phyloP scores from a whole-genome alignment of 2,113 vertebrate species.

The Vulpes ferrilata region DNA sequence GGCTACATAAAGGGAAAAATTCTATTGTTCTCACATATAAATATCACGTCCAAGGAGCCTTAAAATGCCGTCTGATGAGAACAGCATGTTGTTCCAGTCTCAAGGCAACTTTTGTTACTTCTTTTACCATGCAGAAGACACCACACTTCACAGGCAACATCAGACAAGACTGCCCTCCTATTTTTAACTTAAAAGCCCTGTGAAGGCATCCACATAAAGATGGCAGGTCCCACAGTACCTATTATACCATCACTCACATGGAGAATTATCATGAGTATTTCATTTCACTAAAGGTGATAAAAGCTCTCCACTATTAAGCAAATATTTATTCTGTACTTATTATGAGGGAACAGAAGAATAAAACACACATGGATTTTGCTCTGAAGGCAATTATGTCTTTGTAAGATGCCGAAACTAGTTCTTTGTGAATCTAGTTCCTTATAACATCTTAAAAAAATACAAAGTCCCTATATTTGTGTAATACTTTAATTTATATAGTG shows the following conservation, averaged over 20 bases:
- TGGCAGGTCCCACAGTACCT: background rate
- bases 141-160: conserved; percentile 32
- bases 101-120: conserved; percentile 39
- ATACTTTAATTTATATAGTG: conserved; percentile 27
- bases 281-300: conserved; percentile 64
- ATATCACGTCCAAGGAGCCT: conserved; percentile 62
- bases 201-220: conserved; percentile 45
- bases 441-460: conserved; percentile 67
- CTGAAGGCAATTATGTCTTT: conserved; percentile 54
- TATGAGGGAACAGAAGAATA: conserved; percentile 30
- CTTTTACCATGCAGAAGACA: conserved; percentile 20
- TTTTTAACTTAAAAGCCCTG: conserved; percentile 47
- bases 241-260: background rate
- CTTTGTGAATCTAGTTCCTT: background rate
- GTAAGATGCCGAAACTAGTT: conserved; percentile 34
- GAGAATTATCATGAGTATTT: conserved; percentile 54
- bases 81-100: conserved; percentile 45
- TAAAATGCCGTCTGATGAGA: conserved; percentile 75
- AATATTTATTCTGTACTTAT: conserved; percentile 56
- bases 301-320: conserved; percentile 44
- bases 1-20: background rate
- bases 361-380: conserved; percentile 35
- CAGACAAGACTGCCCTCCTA: conserved; percentile 35
- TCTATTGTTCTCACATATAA: conserved; percentile 74
- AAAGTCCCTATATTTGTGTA: conserved; percentile 9